Percentiles rank a stretch among this genome's conserved stretches.
These are phyloP conservation scores for Sander vitreus DNA, from an alignment of 2,113 vertebrate species.

Conservation along the genomic window DNA sequence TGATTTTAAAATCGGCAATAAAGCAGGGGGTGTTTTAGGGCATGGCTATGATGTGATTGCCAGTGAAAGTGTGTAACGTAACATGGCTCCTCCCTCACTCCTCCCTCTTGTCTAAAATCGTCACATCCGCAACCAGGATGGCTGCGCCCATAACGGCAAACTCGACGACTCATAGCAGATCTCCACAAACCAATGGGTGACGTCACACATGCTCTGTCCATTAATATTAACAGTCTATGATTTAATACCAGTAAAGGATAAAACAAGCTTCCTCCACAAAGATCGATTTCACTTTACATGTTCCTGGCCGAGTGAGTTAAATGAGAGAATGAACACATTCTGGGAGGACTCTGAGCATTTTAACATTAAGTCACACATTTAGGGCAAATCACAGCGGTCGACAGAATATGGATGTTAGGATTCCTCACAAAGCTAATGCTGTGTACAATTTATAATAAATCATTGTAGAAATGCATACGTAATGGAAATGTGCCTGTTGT, in stretches of 20 bases:
- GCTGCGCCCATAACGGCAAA: no score
- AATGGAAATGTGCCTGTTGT: slow-evolving; percentile 25
- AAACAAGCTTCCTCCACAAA: slow-evolving; percentile 1
- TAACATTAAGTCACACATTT: slow-evolving; percentile 63
- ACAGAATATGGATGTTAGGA: slow-evolving; percentile 37
- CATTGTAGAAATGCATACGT: slow-evolving; percentile 10
- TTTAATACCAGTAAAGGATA: slow-evolving; percentile 5
- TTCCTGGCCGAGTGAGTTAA: slow-evolving; percentile 14
- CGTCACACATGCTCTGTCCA: no score
- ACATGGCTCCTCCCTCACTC: no score
- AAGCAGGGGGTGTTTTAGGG: no score
- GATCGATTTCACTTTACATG: background rate
- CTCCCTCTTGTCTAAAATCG: no score
- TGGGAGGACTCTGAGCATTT: slow-evolving; percentile 31
- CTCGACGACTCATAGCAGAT: no score
- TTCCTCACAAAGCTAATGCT: slow-evolving; percentile 29
- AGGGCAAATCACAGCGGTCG: slow-evolving; percentile 61
- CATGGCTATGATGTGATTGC: no score
- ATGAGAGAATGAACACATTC: slow-evolving; percentile 20
- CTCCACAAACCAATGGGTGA: no score
- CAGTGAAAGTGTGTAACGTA: no score
- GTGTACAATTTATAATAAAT: slow-evolving; percentile 36
- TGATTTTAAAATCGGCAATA: no score
- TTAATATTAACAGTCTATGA: background rate
- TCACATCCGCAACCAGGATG: no score